These are phyloP conservation scores for Malurus elegans DNA, from an alignment of 2,113 vertebrate species.

Conservation along the genomic window DNA sequence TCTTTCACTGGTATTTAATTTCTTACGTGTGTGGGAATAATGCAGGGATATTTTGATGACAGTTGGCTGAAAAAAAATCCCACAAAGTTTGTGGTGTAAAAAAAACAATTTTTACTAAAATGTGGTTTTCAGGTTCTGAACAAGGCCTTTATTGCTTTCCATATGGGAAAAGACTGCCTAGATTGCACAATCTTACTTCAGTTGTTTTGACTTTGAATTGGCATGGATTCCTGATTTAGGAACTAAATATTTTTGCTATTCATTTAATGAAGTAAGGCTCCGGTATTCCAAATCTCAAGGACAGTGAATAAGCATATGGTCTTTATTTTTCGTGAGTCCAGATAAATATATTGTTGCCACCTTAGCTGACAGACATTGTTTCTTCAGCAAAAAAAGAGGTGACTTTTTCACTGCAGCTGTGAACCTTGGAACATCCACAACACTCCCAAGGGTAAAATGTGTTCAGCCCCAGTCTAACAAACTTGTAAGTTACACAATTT, in stretches of 20 bases:
- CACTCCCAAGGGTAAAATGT: not conserved
- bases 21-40: not conserved
- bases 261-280: not conserved
- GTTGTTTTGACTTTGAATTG: not conserved
- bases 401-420: not conserved
- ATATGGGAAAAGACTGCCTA: not conserved
- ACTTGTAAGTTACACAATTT: not conserved
- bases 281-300: not conserved
- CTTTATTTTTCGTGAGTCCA: not conserved
- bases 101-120: not conserved
- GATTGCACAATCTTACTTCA: not conserved
- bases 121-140: not conserved
- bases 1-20: not conserved
- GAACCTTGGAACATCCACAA: not conserved
- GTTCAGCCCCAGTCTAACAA: not conserved
- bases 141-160: not conserved
- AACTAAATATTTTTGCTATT: not conserved
- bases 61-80: not conserved
- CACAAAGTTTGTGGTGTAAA: not conserved
- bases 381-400: not conserved
- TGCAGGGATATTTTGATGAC: not conserved
- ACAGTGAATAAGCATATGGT: not conserved
- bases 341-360: not conserved
- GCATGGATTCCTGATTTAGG: not conserved
- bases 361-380: not conserved